These are phyloP conservation scores for Caloenas nicobarica DNA, from an alignment of 2,113 vertebrate genomes.

Conservation along the genomic window DNA sequence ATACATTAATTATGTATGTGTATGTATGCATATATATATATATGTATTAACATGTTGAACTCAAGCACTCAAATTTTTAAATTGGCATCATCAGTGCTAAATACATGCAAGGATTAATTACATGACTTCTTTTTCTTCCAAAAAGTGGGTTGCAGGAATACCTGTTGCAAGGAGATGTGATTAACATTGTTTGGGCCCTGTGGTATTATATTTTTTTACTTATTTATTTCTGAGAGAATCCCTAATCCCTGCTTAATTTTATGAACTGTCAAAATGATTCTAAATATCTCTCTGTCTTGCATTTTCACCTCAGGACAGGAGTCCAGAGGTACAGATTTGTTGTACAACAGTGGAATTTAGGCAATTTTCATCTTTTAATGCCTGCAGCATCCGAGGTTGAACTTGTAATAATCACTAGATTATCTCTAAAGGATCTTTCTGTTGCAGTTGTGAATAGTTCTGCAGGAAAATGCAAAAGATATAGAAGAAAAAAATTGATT, in stretches of 20 bases:
- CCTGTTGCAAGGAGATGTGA: constrained; percentile 73
- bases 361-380: constrained; percentile 81
- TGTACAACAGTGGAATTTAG: constrained; percentile 74
- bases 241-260: constrained; percentile 83
- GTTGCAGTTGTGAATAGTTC: constrained; percentile 77
- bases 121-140: constrained; percentile 11
- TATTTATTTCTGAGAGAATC: constrained; percentile 67
- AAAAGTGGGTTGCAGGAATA: constrained; percentile 39
- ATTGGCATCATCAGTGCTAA: neutral
- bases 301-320: constrained; percentile 81
- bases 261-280: constrained; percentile 80
- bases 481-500: constrained; percentile 69
- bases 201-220: constrained; percentile 69
- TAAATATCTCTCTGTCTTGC: constrained; percentile 78
- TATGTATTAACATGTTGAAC: neutral
- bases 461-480: constrained; percentile 73
- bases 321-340: constrained; percentile 76
- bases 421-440: constrained; percentile 77
- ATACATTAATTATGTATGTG: neutral
- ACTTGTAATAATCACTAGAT: constrained; percentile 79
- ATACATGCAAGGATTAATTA: constrained; percentile 37
- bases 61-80: neutral
- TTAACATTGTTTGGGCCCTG: constrained; percentile 60
- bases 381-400: constrained; percentile 65
- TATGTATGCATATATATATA: neutral